phyloP scores from a whole-genome alignment of 1,140 invertebrate species.

The Agrilus planipennis region DNA sequence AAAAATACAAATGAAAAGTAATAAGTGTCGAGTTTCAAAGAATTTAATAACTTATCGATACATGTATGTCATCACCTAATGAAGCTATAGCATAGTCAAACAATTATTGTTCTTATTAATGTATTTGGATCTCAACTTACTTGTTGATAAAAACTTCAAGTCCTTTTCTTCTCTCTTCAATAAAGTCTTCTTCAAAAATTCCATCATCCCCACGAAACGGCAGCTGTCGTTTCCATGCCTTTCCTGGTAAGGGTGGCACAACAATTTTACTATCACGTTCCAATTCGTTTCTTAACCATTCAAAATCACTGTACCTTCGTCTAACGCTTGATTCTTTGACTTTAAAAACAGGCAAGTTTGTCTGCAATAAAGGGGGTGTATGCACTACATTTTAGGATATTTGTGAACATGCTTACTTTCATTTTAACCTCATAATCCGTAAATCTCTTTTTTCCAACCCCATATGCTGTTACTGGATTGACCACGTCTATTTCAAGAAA shows the following conservation, averaged over 20 bases:
- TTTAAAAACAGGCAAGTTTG: conserved; percentile 99
- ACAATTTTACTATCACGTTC: conserved; percentile 99
- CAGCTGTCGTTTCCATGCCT: conserved; percentile 96
- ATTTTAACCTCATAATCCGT: conserved; percentile 99
- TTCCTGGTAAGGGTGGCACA: conserved; percentile 92
- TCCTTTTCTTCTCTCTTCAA: conserved; percentile 96
- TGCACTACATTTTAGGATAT: background rate
- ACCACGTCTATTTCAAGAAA: conserved; percentile 99
- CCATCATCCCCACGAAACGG: conserved; percentile 98
- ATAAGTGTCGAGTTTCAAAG: no score
- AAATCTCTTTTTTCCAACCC: conserved; percentile 93
- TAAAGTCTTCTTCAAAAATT: conserved; percentile 99
- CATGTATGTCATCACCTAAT: no score
- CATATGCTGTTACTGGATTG: conserved; percentile 93
- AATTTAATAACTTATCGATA: no score
- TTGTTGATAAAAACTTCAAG: conserved; percentile 98
- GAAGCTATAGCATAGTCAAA: no score
- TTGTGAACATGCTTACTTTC: conserved; percentile 61
- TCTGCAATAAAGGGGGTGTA: conserved; percentile 55
- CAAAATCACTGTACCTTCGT: conserved; percentile 97
- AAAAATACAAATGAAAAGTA: no score
- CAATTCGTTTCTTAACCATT: conserved; percentile 97
- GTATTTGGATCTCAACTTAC: conserved; percentile 40
- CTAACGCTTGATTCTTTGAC: conserved; percentile 97
- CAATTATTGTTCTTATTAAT: background rate